These are phyloP conservation scores for Stegana nigrithorax DNA, from an alignment of 2,888 invertebrate genomes.

Conservation along the genomic window DNA sequence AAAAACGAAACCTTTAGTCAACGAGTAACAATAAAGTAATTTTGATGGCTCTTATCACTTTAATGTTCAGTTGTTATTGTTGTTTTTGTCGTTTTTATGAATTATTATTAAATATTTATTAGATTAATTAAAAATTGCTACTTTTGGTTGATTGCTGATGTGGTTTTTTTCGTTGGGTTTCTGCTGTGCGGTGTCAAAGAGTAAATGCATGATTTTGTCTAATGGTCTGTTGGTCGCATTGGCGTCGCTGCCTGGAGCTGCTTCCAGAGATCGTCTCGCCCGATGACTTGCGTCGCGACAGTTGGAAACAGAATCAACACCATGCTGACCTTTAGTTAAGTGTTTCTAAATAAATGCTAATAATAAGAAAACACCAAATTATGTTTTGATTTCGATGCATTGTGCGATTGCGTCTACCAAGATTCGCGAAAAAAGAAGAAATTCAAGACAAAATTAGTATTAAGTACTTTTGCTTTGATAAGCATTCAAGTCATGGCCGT, in stretches of 20 bases:
- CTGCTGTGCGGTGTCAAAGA: constrained; percentile 9
- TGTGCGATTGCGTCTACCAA: neutral
- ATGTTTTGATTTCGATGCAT: neutral
- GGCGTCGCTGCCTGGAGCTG: neutral
- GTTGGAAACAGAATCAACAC: neutral
- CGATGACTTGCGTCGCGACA: no score
- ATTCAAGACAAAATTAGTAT: no score
- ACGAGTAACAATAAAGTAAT: constrained; percentile 5
- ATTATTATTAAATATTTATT: no score
- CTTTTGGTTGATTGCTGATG: neutral
- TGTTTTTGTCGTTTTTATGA: neutral
- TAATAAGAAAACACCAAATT: no score
- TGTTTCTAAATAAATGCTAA: neutral
- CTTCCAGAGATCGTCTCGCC: no score
- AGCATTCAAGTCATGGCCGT: constrained; percentile 1
- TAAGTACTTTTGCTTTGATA: neutral
- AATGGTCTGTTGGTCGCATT: neutral
- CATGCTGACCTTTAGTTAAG: neutral
- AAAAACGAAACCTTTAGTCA: neutral
- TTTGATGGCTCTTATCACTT: no score
- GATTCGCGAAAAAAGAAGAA: no score
- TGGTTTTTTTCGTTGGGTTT: neutral
- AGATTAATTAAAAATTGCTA: no score
- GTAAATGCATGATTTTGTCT: constrained; percentile 6
- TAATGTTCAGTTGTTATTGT: no score